Evolutionary conservation across 1,140 invertebrate species (phyloP), one percentile per base, ranked within the genome.

Genomic region (Rhopalosiphum maidis): DNA sequence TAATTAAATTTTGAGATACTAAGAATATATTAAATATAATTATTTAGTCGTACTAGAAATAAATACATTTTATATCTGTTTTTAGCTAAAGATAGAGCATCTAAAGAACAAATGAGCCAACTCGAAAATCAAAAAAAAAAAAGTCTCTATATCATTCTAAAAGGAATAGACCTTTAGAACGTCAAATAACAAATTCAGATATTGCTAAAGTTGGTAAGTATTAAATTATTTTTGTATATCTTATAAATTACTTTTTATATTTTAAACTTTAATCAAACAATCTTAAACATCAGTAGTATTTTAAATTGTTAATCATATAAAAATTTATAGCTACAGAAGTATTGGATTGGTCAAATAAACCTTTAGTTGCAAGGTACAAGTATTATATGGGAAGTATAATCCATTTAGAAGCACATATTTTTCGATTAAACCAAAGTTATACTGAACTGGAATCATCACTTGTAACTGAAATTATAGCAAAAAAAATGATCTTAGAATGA

Each of bases 291-390:
- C 2, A 2, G 5, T 23, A 83, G 35, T 48, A 87, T 48, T n/a
- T 48, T 51, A 48, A 77, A 22, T 82, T 68, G 35, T 82, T 41
- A 18, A 35, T 68, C 37, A 9, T 82, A 85, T 54, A 82, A 86
- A 41, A n/a, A 18, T 55, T 83, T 93, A 15, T 54, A 93, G 91
- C 48, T 54, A 1, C 8, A 30, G 2, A 83, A 30, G 11, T n/a
- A n/a, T 86, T 93, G 54, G 48, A 43, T 55, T 93, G 82, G 68
- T n/a, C 82, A 93, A 86, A 93, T 93, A 37, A 54, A 54, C 41
- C 91, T 41, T 51, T 86, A 60, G 48, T 85, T 93, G 30, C 54
- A 54, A 86, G 51, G 25, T 93, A 93, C 55, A 55, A 86, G 2
- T 41, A 55, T 85, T 93, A 93, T 83, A 30, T 93, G 77, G 91